Percentiles rank a stretch among this genome's conserved stretches.
phyloP scores from a whole-genome alignment of 2,113 vertebrate genomes.

The Eudyptes chrysolophus region DNA sequence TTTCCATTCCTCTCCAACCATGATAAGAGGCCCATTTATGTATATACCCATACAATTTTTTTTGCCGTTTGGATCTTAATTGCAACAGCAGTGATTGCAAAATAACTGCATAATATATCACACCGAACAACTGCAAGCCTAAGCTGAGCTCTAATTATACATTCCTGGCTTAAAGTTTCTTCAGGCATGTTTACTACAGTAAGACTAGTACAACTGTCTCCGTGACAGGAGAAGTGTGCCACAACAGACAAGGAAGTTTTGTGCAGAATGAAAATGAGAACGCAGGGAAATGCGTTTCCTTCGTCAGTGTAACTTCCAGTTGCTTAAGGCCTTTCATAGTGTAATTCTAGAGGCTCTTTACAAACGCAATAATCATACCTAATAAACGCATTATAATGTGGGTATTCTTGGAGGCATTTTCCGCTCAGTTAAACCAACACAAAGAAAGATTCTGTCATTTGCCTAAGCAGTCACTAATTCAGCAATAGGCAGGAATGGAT shows the following conservation, averaged over 20 bases:
- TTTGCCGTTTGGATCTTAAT: not conserved
- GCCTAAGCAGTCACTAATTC: not conserved
- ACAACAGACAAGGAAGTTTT: accelerated
- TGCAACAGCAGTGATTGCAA: not conserved
- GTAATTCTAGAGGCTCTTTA: not conserved
- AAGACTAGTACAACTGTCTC: not conserved
- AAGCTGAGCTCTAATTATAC: not conserved
- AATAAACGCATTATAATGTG: not conserved
- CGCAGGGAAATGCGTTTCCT: accelerated
- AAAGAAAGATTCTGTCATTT: not conserved
- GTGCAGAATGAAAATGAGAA: not conserved
- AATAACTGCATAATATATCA: not conserved
- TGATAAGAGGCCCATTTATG: not conserved
- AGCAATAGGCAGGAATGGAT: not conserved
- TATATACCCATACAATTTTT: not conserved
- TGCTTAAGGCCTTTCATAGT: not conserved
- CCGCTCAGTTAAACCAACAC: not conserved
- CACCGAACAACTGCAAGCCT: accelerated
- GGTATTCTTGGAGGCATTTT: not conserved
- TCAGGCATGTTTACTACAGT: not conserved
- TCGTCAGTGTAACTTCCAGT: not conserved
- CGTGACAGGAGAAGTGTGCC: accelerated
- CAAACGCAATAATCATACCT: not conserved
- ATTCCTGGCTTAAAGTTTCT: not conserved
- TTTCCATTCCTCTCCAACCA: not conserved